Percentiles rank a stretch among this genome's conserved stretches.
phyloP scores from a whole-genome alignment of 1,140 invertebrate genomes.

The Mercenaria mercenaria region DNA sequence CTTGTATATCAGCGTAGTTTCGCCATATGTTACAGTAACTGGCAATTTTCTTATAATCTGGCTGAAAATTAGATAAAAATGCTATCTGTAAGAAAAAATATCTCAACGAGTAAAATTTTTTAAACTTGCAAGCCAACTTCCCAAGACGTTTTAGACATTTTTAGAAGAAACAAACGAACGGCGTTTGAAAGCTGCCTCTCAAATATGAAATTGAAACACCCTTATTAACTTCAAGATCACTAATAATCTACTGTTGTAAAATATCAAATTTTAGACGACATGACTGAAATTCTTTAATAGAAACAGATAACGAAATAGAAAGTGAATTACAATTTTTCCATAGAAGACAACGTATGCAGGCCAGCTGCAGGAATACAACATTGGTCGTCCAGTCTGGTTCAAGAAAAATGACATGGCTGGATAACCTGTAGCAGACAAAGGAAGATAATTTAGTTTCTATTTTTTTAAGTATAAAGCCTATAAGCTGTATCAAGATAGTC shows the following conservation, averaged over 20 bases:
- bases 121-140: too few relatives aligned
- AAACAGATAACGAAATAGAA: too few relatives aligned
- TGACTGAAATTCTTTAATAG: too few relatives aligned
- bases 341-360: conserved; percentile 61
- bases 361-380: conserved; percentile 94
- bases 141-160: too few relatives aligned
- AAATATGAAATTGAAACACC: too few relatives aligned
- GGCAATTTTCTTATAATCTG: conserved; percentile 95
- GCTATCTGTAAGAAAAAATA: neutral
- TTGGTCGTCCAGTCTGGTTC: conserved; percentile 94
- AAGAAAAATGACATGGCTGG: conserved; percentile 95
- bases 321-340: conserved; percentile 27
- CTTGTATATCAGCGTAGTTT: conserved; percentile 98
- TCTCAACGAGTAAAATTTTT: neutral
- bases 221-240: too few relatives aligned
- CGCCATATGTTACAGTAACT: conserved; percentile 98
- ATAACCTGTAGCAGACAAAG: conserved; percentile 89
- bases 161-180: too few relatives aligned
- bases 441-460: neutral
- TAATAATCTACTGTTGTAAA: too few relatives aligned
- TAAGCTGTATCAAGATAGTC: too few relatives aligned
- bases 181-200: too few relatives aligned
- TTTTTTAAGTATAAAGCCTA: too few relatives aligned
- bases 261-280: too few relatives aligned
- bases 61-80: conserved; percentile 89